phyloP scores from a whole-genome alignment of 2,888 invertebrate species.

The Pterobdella sp. region DNA sequence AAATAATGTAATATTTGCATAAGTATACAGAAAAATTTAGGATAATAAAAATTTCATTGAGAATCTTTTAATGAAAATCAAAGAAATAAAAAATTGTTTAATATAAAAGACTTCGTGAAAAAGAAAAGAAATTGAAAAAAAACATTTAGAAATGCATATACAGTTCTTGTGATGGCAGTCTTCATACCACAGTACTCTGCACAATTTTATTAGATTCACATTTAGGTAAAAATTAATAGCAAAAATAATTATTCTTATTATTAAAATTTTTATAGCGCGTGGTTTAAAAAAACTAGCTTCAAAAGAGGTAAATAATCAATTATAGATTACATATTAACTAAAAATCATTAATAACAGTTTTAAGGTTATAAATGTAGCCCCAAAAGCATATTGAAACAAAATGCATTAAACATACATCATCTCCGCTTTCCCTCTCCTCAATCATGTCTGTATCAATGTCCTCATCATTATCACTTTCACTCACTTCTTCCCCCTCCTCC shows the following conservation, averaged over 20 bases:
- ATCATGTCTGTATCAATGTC: constrained; percentile 49
- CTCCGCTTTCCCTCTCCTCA: constrained; percentile 38
- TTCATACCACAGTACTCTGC: not conserved
- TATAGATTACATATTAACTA: not conserved
- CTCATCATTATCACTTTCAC: constrained; percentile 50
- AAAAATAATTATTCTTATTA: not conserved
- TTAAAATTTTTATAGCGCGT: not conserved
- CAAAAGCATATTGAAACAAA: not conserved
- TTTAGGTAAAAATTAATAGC: not conserved
- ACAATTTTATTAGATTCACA: not conserved
- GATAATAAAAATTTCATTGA: too few relatives aligned
- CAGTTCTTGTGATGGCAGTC: not conserved
- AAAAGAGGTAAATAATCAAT: not conserved
- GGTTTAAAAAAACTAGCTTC: not conserved
- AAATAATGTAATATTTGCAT: too few relatives aligned
- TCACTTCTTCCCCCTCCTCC: constrained; percentile 51
- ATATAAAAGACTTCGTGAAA: too few relatives aligned
- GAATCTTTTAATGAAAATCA: too few relatives aligned
- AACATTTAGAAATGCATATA: not conserved
- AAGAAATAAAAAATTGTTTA: too few relatives aligned
- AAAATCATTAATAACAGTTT: too few relatives aligned
- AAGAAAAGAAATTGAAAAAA: too few relatives aligned
- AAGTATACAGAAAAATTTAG: too few relatives aligned
- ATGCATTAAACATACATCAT: constrained; percentile 32
- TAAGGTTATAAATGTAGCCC: too few relatives aligned